Conservation (phyloP, 2,797 vertebrate species). For the Myripristis jacobus region DNA sequence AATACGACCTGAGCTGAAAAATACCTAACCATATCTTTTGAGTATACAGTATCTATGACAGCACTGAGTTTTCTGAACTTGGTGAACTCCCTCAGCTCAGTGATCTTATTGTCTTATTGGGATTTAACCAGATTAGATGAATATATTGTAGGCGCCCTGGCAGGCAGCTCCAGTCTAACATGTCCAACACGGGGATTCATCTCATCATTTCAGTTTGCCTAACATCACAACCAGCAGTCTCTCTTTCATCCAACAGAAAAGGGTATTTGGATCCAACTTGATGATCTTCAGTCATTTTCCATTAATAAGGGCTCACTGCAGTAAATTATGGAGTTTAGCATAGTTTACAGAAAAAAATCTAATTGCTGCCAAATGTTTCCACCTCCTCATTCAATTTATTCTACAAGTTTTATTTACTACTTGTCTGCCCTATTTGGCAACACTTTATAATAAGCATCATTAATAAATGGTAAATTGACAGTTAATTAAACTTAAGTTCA, state of each 20-base stretch:
- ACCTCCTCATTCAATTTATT: neutral
- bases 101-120: no score
- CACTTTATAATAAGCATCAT: no score
- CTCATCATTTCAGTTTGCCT: neutral
- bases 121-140: no score
- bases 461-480: no score
- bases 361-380: neutral
- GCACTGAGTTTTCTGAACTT: neutral
- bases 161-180: neutral
- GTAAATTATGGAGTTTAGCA: neutral
- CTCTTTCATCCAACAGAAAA: neutral
- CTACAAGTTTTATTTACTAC: no score
- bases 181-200: neutral
- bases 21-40: no score
- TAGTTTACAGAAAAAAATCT: neutral
- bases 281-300: neutral
- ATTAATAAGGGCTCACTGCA: slow-evolving; percentile 1
- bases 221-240: neutral
- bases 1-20: no score
- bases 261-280: neutral
- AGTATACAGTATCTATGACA: no score
- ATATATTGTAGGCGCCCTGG: no score
- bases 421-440: no score
- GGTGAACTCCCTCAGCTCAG: neutral
- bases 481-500: no score